phyloP scores from a whole-genome alignment of 2,888 invertebrate species.

The Melinaea menophilus region DNA sequence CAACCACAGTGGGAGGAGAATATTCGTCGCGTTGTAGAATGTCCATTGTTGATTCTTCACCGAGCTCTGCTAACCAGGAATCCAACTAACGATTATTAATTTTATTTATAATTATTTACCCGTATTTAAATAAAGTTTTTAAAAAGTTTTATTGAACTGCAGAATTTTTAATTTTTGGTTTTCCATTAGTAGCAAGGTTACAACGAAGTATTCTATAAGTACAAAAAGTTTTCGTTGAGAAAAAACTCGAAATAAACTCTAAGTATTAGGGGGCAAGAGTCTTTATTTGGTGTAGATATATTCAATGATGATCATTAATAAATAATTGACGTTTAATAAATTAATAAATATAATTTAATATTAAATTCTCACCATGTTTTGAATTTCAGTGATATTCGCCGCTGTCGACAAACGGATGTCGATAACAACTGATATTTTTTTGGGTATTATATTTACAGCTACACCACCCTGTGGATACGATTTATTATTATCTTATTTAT shows the following conservation, averaged over 20 bases:
- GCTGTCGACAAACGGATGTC: constrained; percentile 52
- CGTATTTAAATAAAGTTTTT: neutral
- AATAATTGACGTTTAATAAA: no score
- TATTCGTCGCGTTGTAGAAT: constrained; percentile 46
- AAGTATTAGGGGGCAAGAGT: no score
- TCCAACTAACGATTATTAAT: constrained; percentile 42
- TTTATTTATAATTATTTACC: neutral
- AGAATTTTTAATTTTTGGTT: no score
- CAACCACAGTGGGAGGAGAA: constrained; percentile 71
- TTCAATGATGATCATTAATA: no score
- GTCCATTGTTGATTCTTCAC: constrained; percentile 46
- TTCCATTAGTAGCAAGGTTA: no score
- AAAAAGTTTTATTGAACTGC: no score
- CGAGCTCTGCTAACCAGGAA: constrained; percentile 48
- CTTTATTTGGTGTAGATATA: no score
- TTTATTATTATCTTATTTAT: no score
- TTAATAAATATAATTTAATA: neutral
- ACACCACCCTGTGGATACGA: constrained; percentile 50
- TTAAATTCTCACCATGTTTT: constrained; percentile 44
- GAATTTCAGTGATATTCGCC: constrained; percentile 41
- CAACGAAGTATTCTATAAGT: no score
- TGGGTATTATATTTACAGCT: constrained; percentile 52
- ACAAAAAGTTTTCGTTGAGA: no score
- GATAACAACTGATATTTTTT: constrained; percentile 38
- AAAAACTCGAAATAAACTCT: no score